Percentiles rank a stretch among this genome's conserved stretches.
Conservation (phyloP, 2,113 vertebrate genomes). For the Hippolais icterina region DNA sequence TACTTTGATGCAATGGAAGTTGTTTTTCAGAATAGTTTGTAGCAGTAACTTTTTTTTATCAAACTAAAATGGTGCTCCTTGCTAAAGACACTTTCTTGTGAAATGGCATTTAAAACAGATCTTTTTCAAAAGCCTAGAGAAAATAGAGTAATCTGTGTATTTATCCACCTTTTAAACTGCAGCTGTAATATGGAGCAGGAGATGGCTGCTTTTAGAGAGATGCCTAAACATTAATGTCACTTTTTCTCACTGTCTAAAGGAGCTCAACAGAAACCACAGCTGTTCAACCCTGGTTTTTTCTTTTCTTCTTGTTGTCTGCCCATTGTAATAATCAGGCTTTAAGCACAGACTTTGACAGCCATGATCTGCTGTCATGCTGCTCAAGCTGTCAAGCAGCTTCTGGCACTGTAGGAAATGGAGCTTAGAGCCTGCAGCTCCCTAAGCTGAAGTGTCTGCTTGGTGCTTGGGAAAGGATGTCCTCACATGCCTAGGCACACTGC, state of each 20-base stretch:
- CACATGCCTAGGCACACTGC: not conserved
- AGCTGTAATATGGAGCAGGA: not conserved
- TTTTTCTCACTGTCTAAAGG: not conserved
- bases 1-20: not conserved
- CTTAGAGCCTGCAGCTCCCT: not conserved
- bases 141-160: not conserved
- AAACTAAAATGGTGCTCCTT: not conserved
- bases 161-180: not conserved
- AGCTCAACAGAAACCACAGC: not conserved
- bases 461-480: not conserved
- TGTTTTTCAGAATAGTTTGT: not conserved
- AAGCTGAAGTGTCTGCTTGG: not conserved
- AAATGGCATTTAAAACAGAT: not conserved
- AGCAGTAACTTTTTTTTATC: not conserved
- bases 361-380: constrained; percentile 1
- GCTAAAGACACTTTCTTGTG: not conserved
- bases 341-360: not conserved
- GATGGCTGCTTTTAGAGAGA: not conserved
- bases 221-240: not conserved
- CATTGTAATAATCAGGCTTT: not conserved
- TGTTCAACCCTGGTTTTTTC: not conserved
- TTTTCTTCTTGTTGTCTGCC: not conserved
- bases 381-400: constrained; percentile 22
- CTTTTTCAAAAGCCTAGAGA: not conserved
- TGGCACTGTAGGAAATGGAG: not conserved